Conservation (phyloP, 2,113 vertebrate species). For the Cyprinodon variegatus region DNA sequence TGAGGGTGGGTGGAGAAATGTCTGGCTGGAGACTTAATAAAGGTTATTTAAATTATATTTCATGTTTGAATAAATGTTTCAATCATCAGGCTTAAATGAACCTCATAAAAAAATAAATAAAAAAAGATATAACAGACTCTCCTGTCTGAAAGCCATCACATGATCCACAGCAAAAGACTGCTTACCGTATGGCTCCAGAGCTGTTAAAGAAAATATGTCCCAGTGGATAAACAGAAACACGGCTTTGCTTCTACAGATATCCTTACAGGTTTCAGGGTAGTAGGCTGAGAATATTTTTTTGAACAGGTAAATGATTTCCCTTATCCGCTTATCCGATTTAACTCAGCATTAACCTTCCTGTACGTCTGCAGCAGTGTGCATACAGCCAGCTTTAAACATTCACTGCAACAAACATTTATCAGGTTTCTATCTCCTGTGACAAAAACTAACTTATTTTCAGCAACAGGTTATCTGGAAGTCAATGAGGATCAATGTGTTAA, state of each 20-base stretch:
- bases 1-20: conserved; percentile 5
- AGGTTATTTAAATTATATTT: conserved; percentile 11
- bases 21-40: conserved; percentile 13
- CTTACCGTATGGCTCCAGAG: conserved; percentile 47
- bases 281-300: conserved; percentile 20
- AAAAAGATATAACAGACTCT: conserved; percentile 24
- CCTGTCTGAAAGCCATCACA: conserved; percentile 30
- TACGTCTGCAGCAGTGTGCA: background rate
- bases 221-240: conserved; percentile 10
- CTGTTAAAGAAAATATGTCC: conserved; percentile 26
- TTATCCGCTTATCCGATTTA: conserved; percentile 24
- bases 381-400: background rate
- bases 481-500: conserved; percentile 54
- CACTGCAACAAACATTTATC: background rate
- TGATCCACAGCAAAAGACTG: conserved; percentile 38
- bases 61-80: conserved; percentile 30
- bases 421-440: conserved; percentile 1
- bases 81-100: conserved; percentile 32
- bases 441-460: conserved; percentile 20
- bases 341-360: background rate
- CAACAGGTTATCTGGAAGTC: conserved; percentile 34
- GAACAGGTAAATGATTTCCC: conserved; percentile 26
- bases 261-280: conserved; percentile 16
- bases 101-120: conserved; percentile 42
- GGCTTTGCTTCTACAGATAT: conserved; percentile 30